These are phyloP conservation scores for Valencia hispanica DNA, from an alignment of 2,797 vertebrate species.

Conservation along the genomic window DNA sequence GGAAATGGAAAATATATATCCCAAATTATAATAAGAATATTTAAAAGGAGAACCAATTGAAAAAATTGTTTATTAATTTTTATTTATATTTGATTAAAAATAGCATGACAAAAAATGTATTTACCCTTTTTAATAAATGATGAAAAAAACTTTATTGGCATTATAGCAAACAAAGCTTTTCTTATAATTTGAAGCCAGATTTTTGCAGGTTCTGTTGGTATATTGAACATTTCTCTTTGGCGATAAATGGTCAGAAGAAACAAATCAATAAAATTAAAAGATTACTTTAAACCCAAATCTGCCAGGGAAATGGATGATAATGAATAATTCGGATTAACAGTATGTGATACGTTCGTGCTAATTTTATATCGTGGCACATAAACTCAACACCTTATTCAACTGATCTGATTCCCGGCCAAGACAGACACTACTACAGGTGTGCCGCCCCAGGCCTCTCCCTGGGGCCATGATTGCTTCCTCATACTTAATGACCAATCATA, in stretches of 20 bases:
- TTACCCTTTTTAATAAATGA: not conserved
- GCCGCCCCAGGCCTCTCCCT: not conserved
- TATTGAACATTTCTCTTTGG: not conserved
- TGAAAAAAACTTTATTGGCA: not conserved
- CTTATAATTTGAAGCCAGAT: not conserved
- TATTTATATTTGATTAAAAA: not conserved
- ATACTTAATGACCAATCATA: not conserved
- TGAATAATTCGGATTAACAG: not conserved
- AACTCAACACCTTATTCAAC: too few relatives aligned
- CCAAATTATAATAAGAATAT: not conserved
- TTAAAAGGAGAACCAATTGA: not conserved
- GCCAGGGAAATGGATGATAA: not conserved
- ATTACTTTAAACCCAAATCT: not conserved
- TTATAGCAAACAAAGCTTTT: not conserved
- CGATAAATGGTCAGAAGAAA: not conserved
- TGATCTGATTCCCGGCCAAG: not conserved
- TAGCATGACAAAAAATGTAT: too few relatives aligned
- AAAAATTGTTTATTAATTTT: not conserved
- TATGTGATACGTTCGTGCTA: not conserved
- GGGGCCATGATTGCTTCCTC: not conserved
- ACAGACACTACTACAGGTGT: not conserved
- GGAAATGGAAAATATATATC: not conserved
- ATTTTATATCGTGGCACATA: not conserved
- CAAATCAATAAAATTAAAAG: not conserved
- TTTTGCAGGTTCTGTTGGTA: not conserved